Conservation (phyloP, 2,113 vertebrate genomes). For the Capra hircus region DNA sequence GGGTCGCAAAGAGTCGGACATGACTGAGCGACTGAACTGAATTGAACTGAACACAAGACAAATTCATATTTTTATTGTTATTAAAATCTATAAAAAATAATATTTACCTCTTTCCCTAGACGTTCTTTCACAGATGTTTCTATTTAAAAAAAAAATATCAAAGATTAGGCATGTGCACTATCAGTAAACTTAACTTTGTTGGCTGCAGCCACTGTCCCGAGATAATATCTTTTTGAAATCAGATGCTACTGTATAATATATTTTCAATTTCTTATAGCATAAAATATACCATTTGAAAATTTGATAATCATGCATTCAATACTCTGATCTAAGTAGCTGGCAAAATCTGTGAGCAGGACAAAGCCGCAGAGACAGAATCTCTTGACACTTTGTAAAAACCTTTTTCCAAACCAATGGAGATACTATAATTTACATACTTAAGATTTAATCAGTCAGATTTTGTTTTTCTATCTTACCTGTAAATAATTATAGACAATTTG, state of each 20-base stretch:
- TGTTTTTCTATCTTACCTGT: not conserved
- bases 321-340: not conserved
- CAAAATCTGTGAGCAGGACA: not conserved
- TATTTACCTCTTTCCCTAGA: not conserved
- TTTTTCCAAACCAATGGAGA: not conserved
- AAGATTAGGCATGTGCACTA: not conserved
- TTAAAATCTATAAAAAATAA: constrained; percentile 38
- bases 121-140: not conserved
- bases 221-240: not conserved
- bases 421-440: not conserved
- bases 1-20: too few species aligned
- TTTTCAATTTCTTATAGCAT: not conserved
- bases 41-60: not conserved
- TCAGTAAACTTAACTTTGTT: not conserved
- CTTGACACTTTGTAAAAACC: not conserved
- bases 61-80: not conserved
- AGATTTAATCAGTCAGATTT: not conserved
- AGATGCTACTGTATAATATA: not conserved
- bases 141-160: not conserved
- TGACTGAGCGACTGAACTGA: too few species aligned
- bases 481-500: not conserved
- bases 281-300: not conserved
- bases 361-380: not conserved
- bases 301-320: not conserved
- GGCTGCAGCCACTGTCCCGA: not conserved